Conservation (phyloP, 1,140 invertebrate genomes). For the Eciton burchellii region DNA sequence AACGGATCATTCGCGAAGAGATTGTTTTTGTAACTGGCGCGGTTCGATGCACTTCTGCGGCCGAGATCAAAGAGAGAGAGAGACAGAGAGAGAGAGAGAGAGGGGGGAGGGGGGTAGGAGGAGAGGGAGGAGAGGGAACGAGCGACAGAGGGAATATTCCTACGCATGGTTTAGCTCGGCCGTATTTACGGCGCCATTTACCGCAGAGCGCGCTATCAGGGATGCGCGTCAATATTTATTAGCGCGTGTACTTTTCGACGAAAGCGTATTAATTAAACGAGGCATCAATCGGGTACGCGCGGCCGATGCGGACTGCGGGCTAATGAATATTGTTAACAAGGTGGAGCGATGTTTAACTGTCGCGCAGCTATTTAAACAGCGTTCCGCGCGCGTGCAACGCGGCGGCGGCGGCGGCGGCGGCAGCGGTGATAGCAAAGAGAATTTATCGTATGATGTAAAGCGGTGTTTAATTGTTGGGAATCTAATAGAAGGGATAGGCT, state of each 20-base stretch:
- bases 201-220: conserved; percentile 11
- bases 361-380: conserved; percentile 49
- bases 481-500: conserved; percentile 7
- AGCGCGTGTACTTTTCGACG: conserved; percentile 49
- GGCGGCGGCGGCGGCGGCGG: no score
- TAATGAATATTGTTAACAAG: conserved; percentile 63
- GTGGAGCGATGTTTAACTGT: conserved; percentile 56
- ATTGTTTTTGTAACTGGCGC: conserved; percentile 52
- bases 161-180: conserved; percentile 30
- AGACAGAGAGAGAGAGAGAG: not conserved
- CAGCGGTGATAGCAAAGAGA: no score
- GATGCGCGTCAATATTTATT: conserved; percentile 61
- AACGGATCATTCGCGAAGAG: conserved; percentile 24
- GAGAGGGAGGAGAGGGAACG: no score
- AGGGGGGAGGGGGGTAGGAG: no score
- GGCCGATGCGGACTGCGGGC: conserved; percentile 44
- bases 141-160: not conserved
- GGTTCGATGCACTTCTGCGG: conserved; percentile 3
- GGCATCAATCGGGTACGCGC: conserved; percentile 48
- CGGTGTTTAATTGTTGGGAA: conserved; percentile 48
- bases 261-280: conserved; percentile 61
- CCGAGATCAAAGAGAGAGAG: not conserved
- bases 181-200: conserved; percentile 40
- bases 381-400: not conserved
- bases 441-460: conserved; percentile 54